Evolutionary conservation across 2,113 vertebrate species (phyloP).

Genomic region (Gymnogyps californianus): DNA sequence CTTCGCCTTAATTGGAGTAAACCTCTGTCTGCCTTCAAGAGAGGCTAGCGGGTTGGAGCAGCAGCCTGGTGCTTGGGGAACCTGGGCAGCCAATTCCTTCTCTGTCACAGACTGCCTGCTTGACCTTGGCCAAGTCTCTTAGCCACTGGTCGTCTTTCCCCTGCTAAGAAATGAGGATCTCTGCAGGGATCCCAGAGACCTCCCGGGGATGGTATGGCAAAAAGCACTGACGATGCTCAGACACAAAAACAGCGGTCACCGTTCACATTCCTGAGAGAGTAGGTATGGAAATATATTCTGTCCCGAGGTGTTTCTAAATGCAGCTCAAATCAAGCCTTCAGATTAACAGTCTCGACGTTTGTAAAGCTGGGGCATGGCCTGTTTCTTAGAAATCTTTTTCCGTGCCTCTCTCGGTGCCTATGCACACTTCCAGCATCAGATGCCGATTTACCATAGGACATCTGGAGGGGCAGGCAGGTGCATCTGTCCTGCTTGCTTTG

Average conservation of each 20-base stretch:
- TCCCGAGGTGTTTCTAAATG: not conserved
- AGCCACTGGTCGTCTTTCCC: not conserved
- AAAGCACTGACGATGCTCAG: not conserved
- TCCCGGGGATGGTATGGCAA: not conserved
- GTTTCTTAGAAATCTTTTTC: not conserved
- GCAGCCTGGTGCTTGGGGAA: not conserved
- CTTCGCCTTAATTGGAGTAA: not conserved
- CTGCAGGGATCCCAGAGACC: not conserved
- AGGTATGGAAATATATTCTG: not conserved
- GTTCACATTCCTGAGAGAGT: not conserved
- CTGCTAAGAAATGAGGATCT: not conserved
- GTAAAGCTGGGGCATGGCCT: not conserved
- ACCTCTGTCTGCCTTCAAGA: not conserved
- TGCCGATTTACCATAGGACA: not conserved
- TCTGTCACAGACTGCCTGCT: not conserved
- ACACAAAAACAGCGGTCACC: not conserved
- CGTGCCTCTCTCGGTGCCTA: fast-evolving
- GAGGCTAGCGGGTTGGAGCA: not conserved
- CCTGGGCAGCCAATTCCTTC: fast-evolving
- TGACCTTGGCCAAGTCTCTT: not conserved
- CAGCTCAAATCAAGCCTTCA: not conserved
- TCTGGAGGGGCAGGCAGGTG: not conserved
- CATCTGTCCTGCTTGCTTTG: not conserved
- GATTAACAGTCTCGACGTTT: fast-evolving
- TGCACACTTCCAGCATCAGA: not conserved